phyloP scores from a whole-genome alignment of 1,140 invertebrate genomes.

The Drosophila leontia region DNA sequence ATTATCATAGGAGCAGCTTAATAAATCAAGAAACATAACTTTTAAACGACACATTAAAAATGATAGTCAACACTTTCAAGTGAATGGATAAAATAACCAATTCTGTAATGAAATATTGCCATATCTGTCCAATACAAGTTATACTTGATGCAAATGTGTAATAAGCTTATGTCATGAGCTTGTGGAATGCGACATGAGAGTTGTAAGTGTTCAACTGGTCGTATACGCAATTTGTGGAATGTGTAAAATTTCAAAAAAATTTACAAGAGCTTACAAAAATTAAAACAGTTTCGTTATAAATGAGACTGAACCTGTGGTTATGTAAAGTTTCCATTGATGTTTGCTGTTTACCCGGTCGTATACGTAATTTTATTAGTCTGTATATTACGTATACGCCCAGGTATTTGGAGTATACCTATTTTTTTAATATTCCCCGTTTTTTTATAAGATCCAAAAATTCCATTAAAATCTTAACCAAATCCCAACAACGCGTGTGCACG shows the following conservation, averaged over 20 bases:
- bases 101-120: slow-evolving; percentile 1
- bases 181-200: slow-evolving; percentile 4
- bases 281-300: not conserved
- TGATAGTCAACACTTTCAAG: not conserved
- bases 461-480: slow-evolving; percentile 18
- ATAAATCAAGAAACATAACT: not conserved
- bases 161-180: not conserved
- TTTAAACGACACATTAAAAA: not conserved
- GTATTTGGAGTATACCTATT: not conserved
- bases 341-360: slow-evolving; percentile 2
- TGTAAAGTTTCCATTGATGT: not conserved
- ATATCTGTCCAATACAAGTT: not conserved
- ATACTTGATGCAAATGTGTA: not conserved
- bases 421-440: not conserved
- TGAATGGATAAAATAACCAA: not conserved
- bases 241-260: not conserved
- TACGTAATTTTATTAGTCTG: not conserved
- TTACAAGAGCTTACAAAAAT: not conserved
- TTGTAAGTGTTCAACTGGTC: slow-evolving; percentile 17
- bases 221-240: slow-evolving; percentile 25
- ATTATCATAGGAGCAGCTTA: not conserved
- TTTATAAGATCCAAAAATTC: not conserved
- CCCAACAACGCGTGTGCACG: slow-evolving; percentile 12
- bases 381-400: not conserved
- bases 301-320: not conserved